phyloP scores from a whole-genome alignment of 35 echinoderm and acorn worm species.

The Heliocidaris erythrogramma region DNA sequence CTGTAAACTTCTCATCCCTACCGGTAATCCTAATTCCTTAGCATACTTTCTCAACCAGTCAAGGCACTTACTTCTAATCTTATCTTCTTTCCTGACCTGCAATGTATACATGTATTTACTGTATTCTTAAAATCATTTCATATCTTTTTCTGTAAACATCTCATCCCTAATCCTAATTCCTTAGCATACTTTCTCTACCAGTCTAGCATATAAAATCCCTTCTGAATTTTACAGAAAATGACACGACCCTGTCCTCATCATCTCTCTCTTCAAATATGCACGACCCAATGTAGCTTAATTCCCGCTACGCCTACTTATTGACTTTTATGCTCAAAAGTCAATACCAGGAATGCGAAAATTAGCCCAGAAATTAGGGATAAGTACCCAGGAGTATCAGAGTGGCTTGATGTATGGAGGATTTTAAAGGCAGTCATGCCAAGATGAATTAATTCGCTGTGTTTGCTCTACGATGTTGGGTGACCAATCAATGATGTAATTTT shows the following conservation, averaged over 20 bases:
- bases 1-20: no score
- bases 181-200: no score
- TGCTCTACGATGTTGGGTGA: background rate
- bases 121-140: no score
- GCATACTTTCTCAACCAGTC: no score
- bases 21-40: no score
- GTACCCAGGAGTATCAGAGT: background rate
- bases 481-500: conserved; percentile 24
- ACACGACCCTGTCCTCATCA: background rate
- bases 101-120: no score
- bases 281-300: background rate
- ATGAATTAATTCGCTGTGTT: background rate
- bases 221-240: no score
- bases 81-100: no score
- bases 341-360: background rate
- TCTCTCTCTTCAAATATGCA: background rate
- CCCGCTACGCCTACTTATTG: background rate
- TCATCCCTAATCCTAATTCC: no score
- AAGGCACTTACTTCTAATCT: no score
- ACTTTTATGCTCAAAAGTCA: conserved; percentile 29
- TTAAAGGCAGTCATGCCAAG: background rate
- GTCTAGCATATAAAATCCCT: no score
- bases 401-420: background rate
- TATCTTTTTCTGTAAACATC: no score
- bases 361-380: conserved; percentile 1